Percentiles rank a stretch among this genome's conserved stretches.
Evolutionary conservation across 2,797 vertebrate genomes (phyloP).

Genomic region (Dallia pectoralis): DNA sequence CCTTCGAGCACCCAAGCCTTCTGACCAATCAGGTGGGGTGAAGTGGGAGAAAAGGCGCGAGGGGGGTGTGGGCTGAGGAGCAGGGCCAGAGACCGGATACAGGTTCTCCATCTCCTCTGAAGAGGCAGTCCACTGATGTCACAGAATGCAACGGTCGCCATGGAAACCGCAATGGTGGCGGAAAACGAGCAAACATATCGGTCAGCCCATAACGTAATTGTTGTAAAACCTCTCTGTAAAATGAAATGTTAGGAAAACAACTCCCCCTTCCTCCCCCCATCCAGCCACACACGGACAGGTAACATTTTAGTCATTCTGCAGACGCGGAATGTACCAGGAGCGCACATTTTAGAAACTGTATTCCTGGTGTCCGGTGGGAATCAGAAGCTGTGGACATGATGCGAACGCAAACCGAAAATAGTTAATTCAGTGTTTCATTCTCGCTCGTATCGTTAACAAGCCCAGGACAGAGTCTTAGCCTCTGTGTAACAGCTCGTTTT

Average conservation of each 20-base stretch:
- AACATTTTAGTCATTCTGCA: no score
- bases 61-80: background rate
- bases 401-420: no score
- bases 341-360: no score
- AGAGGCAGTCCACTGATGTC: background rate
- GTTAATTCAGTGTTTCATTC: no score
- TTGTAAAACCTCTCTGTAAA: background rate
- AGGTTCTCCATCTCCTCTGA: background rate
- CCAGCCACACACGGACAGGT: background rate
- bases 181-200: background rate
- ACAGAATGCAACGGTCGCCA: background rate
- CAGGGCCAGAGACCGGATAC: background rate
- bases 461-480: background rate
- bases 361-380: no score
- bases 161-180: background rate
- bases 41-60: background rate
- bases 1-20: background rate
- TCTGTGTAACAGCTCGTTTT: no score
- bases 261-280: background rate
- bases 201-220: background rate
- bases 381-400: no score
- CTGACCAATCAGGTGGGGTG: conserved; percentile 2
- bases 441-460: conserved; percentile 8
- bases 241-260: background rate
- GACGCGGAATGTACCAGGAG: no score